phyloP scores from a whole-genome alignment of 1,140 invertebrate genomes.

The Aleiodes sp. region DNA sequence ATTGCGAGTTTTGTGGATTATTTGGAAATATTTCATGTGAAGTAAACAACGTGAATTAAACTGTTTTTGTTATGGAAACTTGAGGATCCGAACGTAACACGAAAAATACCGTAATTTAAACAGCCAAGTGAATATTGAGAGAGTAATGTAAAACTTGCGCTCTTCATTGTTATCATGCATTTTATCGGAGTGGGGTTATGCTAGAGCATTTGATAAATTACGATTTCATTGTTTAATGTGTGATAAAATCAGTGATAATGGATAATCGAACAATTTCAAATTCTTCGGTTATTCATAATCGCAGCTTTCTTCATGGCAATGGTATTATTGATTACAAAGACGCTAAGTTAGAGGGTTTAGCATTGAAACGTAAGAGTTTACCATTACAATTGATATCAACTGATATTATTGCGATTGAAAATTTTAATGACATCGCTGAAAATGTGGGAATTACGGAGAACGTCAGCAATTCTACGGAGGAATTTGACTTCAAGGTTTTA shows the following conservation, averaged over 20 bases:
- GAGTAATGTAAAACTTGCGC: too few species aligned
- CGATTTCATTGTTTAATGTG: neutral
- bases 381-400: conserved; percentile 53
- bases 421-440: neutral
- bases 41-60: too few species aligned
- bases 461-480: neutral
- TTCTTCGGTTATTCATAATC: conserved; percentile 46
- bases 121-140: too few species aligned
- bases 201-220: neutral
- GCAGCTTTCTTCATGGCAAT: conserved; percentile 54
- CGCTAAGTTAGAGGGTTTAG: conserved; percentile 59
- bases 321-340: conserved; percentile 26
- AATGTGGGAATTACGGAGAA: conserved; percentile 20
- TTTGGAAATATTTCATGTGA: too few species aligned
- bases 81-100: too few species aligned
- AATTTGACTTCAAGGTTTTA: conserved; percentile 11
- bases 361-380: conserved; percentile 53
- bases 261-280: conserved; percentile 41
- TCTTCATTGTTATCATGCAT: too few species aligned
- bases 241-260: conserved; percentile 9
- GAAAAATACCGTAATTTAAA: too few species aligned
- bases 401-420: conserved; percentile 40
- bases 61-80: too few species aligned
- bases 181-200: too few species aligned
- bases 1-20: too few species aligned